These are phyloP conservation scores for Tachina grossa DNA, from an alignment of 2,888 invertebrate species.

Conservation along the genomic window DNA sequence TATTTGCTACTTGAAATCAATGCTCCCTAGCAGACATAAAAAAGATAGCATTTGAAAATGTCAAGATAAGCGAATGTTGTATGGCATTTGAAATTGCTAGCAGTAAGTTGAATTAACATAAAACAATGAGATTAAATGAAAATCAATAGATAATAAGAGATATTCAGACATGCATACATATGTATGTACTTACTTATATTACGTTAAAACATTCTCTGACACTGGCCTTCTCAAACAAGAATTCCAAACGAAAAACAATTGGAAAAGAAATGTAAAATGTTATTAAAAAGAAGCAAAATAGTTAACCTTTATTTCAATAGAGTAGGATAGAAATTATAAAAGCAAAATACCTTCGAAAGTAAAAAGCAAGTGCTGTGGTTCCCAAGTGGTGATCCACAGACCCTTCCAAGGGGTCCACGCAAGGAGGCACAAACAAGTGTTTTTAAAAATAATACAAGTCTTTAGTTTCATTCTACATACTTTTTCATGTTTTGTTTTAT, in stretches of 20 bases:
- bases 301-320: neutral
- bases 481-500: too few species aligned
- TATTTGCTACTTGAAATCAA: slow-evolving; percentile 14
- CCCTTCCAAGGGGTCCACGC: too few species aligned
- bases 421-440: too few species aligned
- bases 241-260: neutral
- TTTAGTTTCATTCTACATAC: too few species aligned
- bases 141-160: slow-evolving; percentile 22
- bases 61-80: slow-evolving; percentile 44
- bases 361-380: too few species aligned
- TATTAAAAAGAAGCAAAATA: neutral
- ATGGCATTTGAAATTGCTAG: slow-evolving; percentile 41
- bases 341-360: neutral
- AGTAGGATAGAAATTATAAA: neutral
- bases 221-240: slow-evolving; percentile 12
- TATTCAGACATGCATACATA: neutral
- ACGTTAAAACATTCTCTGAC: slow-evolving; percentile 15
- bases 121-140: slow-evolving; percentile 50
- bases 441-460: too few species aligned
- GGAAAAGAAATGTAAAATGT: neutral
- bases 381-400: too few species aligned
- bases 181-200: neutral
- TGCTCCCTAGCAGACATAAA: neutral
- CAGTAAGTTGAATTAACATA: slow-evolving; percentile 61
- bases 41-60: slow-evolving; percentile 46